phyloP scores from a whole-genome alignment of 2,113 vertebrate species.

The Ceyx margarethae region DNA sequence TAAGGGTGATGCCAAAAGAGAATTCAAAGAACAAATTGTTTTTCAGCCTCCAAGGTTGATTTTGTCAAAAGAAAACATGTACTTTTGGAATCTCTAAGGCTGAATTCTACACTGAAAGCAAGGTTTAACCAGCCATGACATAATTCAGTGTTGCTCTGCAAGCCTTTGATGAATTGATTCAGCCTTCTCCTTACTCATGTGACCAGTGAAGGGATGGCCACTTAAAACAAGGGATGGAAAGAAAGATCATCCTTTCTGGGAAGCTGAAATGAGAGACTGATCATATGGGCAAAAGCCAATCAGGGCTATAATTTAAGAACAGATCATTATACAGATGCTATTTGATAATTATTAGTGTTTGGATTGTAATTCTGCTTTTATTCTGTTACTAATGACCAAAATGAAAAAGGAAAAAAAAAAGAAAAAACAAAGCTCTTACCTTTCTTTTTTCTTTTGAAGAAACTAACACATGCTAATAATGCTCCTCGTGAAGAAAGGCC shows the following conservation, averaged over 20 bases:
- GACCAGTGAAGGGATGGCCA: not conserved
- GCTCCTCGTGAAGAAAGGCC: not conserved
- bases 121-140: constrained; percentile 4
- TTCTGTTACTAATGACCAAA: not conserved
- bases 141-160: not conserved
- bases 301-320: not conserved
- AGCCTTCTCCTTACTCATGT: not conserved
- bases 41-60: not conserved
- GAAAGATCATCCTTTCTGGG: not conserved
- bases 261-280: not conserved
- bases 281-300: not conserved
- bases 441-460: not conserved
- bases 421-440: accelerated
- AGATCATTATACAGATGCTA: not conserved
- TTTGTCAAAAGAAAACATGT: not conserved
- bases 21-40: not conserved
- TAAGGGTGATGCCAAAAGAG: not conserved
- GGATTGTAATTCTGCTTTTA: not conserved
- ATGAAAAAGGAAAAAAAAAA: not conserved
- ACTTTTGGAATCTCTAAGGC: not conserved
- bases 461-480: not conserved
- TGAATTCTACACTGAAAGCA: not conserved
- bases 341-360: not conserved
- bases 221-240: not conserved
- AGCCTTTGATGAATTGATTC: constrained; percentile 32